Evolutionary conservation across 35 echinoderm and acorn worm species (phyloP), one percentile per base, ranked within the genome.

Genomic region (Strongylocentrotus purpuratus): DNA sequence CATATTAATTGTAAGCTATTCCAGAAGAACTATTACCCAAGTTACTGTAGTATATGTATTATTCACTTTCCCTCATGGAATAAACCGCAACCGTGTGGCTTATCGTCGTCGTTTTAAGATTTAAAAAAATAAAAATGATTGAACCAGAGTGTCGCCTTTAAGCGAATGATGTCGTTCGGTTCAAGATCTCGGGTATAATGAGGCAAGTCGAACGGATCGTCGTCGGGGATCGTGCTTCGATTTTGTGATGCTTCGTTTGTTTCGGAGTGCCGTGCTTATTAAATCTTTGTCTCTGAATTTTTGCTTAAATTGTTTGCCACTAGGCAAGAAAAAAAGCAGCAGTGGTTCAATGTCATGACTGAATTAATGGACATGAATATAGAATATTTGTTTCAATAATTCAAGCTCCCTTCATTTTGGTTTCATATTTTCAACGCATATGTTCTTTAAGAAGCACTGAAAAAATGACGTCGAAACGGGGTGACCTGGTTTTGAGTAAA

Each of bases 201-300:
- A 78, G 65, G 15, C 65, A 78, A 78, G 65, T 78, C 65, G 65
- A 78, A n/a, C 65, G 65, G 20, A 28, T 78, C 65, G 22, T 78
- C 9, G 91, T 33, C 31, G 48, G 20, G 31, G 91, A 58, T 93
- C 91, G 91, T 93, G 91, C 91, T 46, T 93, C 48, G 91, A 93
- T 93, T 93, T 93, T 93, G 91, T 93, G 46, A 93, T 93, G 91
- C 91, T 93, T 58, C 45, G 48, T 32, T 93, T 93, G 91, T 47
- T 93, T 93, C 31, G 11, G 45, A 93, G 91, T 93, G 28, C 33
- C 45, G 48, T 58, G 46, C 33, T 55, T 93, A 93, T 93, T 93
- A 93, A 93, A 93, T 93, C 32, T 93, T 93, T 93, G 91, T 47
- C 91, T 93, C 46, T 5, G 46, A 93, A 46, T 48, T 48, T 33